phyloP scores from a whole-genome alignment of 2,888 invertebrate genomes.

The Anaspis maculata region DNA sequence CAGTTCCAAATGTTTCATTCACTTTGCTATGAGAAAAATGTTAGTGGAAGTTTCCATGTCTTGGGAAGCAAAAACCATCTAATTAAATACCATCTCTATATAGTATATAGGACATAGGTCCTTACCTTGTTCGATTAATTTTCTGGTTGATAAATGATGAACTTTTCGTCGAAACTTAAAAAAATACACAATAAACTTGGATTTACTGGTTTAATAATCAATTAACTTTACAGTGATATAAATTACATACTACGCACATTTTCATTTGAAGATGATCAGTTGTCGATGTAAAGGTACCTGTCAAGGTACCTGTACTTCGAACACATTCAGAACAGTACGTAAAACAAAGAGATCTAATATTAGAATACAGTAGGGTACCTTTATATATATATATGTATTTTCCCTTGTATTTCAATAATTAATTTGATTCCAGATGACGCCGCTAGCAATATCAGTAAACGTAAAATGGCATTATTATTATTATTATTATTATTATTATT shows the following conservation, averaged over 20 bases:
- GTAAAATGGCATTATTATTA: no score
- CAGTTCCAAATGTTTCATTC: constrained; percentile 18
- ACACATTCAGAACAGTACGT: constrained; percentile 26
- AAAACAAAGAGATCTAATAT: constrained; percentile 14
- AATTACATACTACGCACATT: constrained; percentile 32
- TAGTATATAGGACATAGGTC: background rate
- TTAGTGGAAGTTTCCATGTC: no score
- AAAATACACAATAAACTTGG: background rate
- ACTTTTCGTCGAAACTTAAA: no score
- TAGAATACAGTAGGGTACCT: no score
- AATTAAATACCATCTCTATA: no score
- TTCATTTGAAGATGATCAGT: constrained; percentile 24
- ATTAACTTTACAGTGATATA: constrained; percentile 28
- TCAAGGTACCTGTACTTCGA: constrained; percentile 15
- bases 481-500: no score
- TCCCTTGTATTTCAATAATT: no score
- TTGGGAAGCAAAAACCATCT: no score
- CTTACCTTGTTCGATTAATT: background rate
- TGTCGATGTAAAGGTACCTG: constrained; percentile 24
- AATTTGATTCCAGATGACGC: no score
- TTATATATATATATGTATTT: no score
- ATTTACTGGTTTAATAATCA: constrained; percentile 19
- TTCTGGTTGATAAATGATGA: background rate
- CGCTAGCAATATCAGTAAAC: constrained; percentile 9
- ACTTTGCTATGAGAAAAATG: constrained; percentile 8